phyloP scores from a whole-genome alignment of 2,113 vertebrate species.

The Progne subis region DNA sequence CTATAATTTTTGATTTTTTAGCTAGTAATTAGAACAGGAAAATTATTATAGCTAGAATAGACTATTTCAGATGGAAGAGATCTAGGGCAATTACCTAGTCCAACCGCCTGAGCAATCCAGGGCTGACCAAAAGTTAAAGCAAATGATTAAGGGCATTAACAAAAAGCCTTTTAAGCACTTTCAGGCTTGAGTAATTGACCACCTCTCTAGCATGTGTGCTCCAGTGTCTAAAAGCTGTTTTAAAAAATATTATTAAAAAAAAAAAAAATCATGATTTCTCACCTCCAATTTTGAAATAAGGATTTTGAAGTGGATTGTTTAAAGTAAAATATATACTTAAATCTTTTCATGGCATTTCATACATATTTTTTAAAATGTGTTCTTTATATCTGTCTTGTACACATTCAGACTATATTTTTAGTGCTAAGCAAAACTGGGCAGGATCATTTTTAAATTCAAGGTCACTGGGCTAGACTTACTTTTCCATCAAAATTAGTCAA shows the following conservation, averaged over 20 bases:
- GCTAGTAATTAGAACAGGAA: not conserved
- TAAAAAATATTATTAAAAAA: not conserved
- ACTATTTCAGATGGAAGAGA: not conserved
- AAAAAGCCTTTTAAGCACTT: not conserved
- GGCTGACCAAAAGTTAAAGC: not conserved
- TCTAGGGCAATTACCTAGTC: not conserved
- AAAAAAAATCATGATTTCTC: not conserved
- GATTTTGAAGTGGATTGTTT: not conserved
- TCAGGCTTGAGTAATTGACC: rapidly evolving
- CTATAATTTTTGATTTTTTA: not conserved
- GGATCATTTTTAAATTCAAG: not conserved
- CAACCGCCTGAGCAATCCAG: not conserved
- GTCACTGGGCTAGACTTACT: not conserved
- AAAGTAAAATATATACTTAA: not conserved
- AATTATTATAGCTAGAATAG: not conserved
- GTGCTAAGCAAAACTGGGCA: not conserved
- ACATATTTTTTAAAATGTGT: not conserved
- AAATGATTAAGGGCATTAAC: not conserved
- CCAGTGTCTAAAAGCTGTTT: not conserved
- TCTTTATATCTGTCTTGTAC: not conserved
- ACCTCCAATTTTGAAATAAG: not conserved
- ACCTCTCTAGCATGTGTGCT: not conserved
- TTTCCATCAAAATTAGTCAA: not conserved
- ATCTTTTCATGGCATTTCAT: not conserved
- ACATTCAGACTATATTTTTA: not conserved